Conservation (phyloP, 1,140 invertebrate genomes). For the Medauroidea extradentata region DNA sequence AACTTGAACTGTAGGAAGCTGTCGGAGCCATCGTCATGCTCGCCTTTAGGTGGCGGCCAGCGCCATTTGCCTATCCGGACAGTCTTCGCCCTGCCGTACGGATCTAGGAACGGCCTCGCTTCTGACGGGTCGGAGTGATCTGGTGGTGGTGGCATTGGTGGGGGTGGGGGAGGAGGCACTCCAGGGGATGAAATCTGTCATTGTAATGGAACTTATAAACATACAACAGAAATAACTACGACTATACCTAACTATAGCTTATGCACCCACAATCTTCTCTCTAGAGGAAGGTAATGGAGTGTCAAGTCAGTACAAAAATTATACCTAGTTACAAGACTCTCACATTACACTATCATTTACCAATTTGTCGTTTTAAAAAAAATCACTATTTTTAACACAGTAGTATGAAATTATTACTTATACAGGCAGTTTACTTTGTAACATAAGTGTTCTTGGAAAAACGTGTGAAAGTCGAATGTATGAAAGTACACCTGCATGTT, state of each 20-base stretch:
- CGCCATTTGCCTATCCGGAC: constrained; percentile 94
- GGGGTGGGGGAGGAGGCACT: constrained; percentile 62
- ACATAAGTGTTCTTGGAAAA: no score
- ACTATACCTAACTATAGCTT: background rate
- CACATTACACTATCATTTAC: no score
- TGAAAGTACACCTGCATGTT: no score
- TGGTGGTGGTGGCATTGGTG: constrained; percentile 77
- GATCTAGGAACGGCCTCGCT: constrained; percentile 77
- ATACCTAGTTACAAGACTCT: no score
- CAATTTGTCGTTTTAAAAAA: no score
- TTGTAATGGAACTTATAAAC: background rate
- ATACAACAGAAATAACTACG: background rate
- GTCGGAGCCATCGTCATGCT: constrained; percentile 58
- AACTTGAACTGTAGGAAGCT: constrained; percentile 83
- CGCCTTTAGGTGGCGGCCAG: constrained; percentile 85
- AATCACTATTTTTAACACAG: no score
- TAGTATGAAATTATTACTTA: no score
- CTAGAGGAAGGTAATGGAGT: no score
- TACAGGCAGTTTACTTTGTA: no score
- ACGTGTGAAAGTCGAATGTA: no score
- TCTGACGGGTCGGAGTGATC: constrained; percentile 73
- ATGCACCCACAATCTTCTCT: background rate
- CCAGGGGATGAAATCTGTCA: constrained; percentile 19
- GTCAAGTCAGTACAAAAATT: no score
- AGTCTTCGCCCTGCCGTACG: constrained; percentile 89